These are phyloP conservation scores for Tillus elongatus DNA, from an alignment of 2,888 invertebrate genomes.

Conservation along the genomic window DNA sequence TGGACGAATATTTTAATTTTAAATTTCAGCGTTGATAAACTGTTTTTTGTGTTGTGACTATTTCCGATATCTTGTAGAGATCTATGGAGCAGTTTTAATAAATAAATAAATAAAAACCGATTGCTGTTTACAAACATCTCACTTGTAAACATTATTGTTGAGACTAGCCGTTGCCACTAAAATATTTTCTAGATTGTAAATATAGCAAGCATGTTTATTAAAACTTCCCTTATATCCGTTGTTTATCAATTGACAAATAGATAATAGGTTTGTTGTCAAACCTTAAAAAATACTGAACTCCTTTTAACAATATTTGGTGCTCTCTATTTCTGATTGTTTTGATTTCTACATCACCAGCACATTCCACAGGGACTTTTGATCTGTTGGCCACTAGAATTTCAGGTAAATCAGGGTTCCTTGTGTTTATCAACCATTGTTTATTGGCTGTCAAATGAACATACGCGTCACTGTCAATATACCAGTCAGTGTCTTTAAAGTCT, in stretches of 20 bases:
- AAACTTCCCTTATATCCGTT: constrained; percentile 12
- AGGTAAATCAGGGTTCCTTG: constrained; percentile 9
- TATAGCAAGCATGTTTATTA: constrained; percentile 8
- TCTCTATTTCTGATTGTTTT: constrained; percentile 14
- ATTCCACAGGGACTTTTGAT: too few species aligned
- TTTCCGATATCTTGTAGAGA: too few species aligned
- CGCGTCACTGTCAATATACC: too few species aligned
- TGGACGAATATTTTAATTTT: too few species aligned
- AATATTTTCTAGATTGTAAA: too few species aligned
- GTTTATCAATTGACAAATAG: constrained; percentile 24
- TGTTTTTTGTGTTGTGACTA: too few species aligned
- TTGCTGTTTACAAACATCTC: too few species aligned
- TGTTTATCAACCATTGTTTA: constrained; percentile 17
- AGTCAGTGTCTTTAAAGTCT: constrained; percentile 17
- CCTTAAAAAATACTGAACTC: constrained; percentile 21
- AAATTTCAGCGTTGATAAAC: too few species aligned
- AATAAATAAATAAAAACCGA: too few species aligned
- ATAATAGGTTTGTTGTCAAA: constrained; percentile 24
- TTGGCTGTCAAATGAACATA: constrained; percentile 24
- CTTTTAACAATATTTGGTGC: constrained; percentile 14
- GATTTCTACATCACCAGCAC: constrained; percentile 20
- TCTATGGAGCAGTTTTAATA: too few species aligned
- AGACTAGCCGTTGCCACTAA: constrained; percentile 6
- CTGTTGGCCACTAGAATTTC: too few species aligned
- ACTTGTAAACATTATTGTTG: constrained; percentile 7